Conservation (phyloP, 1,140 invertebrate species). For the Oreohelix idahoensis region DNA sequence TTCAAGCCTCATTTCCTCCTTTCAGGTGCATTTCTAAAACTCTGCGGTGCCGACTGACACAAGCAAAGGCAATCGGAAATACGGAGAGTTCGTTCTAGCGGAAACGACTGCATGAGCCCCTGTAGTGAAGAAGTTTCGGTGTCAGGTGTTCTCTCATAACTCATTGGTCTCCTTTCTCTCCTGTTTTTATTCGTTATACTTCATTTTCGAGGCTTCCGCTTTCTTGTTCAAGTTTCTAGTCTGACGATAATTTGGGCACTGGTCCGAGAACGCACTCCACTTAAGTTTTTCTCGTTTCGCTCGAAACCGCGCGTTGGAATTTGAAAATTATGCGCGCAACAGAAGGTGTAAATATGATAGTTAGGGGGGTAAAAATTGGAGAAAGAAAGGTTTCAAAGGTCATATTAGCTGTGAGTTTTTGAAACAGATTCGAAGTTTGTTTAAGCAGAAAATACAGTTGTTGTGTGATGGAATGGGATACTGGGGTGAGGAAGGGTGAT, state of each 20-base stretch:
- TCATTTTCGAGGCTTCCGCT: background rate
- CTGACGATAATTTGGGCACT: too few species aligned
- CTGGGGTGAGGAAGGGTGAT: too few species aligned
- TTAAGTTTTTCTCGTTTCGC: background rate
- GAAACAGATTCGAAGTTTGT: background rate
- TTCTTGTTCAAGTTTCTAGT: too few species aligned
- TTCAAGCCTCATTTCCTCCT: conserved; percentile 1
- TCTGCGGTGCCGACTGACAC: background rate
- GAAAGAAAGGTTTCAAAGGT: background rate
- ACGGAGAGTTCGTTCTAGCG: background rate
- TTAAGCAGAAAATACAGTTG: background rate
- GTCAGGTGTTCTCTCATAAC: background rate
- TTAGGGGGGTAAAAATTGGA: background rate
- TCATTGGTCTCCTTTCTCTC: background rate
- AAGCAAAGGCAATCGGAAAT: background rate
- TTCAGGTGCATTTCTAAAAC: background rate
- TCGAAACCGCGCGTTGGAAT: background rate
- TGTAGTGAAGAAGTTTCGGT: background rate
- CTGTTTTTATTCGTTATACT: background rate
- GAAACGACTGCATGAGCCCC: background rate
- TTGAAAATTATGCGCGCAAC: background rate
- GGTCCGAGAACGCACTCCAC: background rate
- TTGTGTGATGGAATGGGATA: too few species aligned
- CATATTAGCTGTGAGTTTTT: background rate
- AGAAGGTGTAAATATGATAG: background rate